Percentiles rank a stretch among this genome's conserved stretches.
phyloP scores from a whole-genome alignment of 2,113 vertebrate species.

The Spizaetus ornatus region DNA sequence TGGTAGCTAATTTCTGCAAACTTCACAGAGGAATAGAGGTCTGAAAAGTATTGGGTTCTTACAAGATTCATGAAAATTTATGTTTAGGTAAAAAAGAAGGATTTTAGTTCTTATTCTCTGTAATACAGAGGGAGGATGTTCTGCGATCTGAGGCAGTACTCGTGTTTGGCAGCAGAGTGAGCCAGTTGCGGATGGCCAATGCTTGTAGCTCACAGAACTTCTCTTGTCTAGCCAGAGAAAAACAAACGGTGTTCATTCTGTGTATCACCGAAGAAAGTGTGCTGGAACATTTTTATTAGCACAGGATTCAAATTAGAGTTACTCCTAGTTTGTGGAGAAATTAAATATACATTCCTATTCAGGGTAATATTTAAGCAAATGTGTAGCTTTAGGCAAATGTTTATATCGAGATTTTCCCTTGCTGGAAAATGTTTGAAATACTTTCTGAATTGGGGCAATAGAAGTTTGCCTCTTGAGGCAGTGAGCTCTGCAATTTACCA shows the following conservation, averaged over 20 bases:
- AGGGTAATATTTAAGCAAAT: neutral
- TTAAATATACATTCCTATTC: neutral
- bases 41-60: neutral
- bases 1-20: neutral
- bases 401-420: neutral
- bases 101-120: neutral
- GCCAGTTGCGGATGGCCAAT: fast-evolving
- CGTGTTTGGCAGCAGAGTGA: fast-evolving
- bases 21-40: neutral
- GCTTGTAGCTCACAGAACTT: neutral
- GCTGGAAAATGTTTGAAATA: neutral
- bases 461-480: neutral
- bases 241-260: neutral
- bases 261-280: fast-evolving
- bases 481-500: neutral
- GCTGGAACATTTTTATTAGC: neutral
- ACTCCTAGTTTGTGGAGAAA: neutral
- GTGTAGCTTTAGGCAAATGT: neutral
- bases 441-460: neutral
- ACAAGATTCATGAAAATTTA: neutral
- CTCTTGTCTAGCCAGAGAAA: neutral
- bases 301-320: neutral
- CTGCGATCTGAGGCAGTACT: neutral
- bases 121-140: neutral
- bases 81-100: neutral